Base-by-base conservation (phyloP, 2,888 invertebrate species). In the Eristalis tenax region DNA sequence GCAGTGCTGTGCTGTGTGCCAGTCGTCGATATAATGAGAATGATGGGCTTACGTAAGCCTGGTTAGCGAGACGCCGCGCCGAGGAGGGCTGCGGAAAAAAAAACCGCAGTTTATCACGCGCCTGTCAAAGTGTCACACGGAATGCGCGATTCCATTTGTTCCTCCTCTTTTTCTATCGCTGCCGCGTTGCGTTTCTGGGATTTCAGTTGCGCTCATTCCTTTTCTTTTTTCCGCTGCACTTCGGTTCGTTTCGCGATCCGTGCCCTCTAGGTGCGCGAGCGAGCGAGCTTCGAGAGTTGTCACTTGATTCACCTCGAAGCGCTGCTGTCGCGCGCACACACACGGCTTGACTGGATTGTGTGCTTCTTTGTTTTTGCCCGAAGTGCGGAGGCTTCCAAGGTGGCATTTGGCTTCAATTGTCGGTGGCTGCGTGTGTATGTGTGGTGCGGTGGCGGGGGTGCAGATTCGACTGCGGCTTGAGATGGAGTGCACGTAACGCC, bases 31-130 rank as follows among this genome's bases (percentile, higher is more conserved):
- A 80, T 87, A 87, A 87, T 87, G 87, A 87, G 87, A 87, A 87
- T 80, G 83, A 83, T 87, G 87, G 50, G 80, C 87, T 87, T 87
- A 87, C 83, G 87, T 76, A 87, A 87, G 68, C 76, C 38, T 68
- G 74, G 66, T 74, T 66, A 50, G 43, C 23, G 57, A 28, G 38
- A 50, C 28, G 28, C 26, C 26, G 26, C 26, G 3, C n/a, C 11
- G 28, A 18, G 61, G 18, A 32, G 43, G 23, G 40, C 64, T 22
- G 75, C 57, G 64, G 18, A 57, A 32, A 38, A 81, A 77, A 83
- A 89, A 88, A 89, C 90, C 89, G 90, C 90, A 91, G 91, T 91
- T 91, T 91, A 91, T 91, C 91, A 91, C 91, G 91, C 91, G 91
- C 91, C 91, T 91, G 91, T 91, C 91, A 91, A 91, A 89, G 89